These are phyloP conservation scores for Panonychus citri DNA, from an alignment of 1,140 invertebrate species.

Conservation along the genomic window DNA sequence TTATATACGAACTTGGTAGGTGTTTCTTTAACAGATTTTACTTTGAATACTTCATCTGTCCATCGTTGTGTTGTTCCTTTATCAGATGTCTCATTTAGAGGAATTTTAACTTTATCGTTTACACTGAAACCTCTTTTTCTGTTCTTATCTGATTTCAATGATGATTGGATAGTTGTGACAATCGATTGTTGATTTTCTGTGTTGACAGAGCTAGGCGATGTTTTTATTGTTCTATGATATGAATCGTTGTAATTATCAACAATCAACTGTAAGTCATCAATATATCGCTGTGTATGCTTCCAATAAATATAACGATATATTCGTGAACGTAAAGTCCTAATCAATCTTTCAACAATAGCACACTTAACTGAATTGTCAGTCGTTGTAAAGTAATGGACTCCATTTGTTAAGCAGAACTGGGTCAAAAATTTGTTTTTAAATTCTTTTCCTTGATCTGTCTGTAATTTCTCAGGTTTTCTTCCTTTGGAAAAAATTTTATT, in stretches of 20 bases:
- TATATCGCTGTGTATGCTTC: background rate
- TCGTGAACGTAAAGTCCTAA: conserved; percentile 22
- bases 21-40: background rate
- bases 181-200: too few relatives aligned
- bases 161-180: too few relatives aligned
- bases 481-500: background rate
- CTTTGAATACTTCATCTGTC: background rate
- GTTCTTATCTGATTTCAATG: too few relatives aligned
- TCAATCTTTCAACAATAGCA: conserved; percentile 25
- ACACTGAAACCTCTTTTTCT: too few relatives aligned
- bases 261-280: background rate
- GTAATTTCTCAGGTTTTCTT: background rate
- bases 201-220: background rate
- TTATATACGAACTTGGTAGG: background rate
- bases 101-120: too few relatives aligned
- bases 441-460: conserved; percentile 5
- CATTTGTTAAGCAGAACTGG: conserved; percentile 16
- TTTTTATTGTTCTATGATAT: background rate
- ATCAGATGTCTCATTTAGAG: background rate
- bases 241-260: background rate
- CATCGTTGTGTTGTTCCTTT: background rate
- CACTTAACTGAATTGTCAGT: conserved; percentile 20
- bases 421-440: conserved; percentile 14
- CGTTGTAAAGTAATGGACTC: conserved; percentile 24
- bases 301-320: background rate